A percentile compares a stretch with the other conserved stretches of the same genome.
Conservation (phyloP, 2,113 vertebrate species). For the Grallaria varia region DNA sequence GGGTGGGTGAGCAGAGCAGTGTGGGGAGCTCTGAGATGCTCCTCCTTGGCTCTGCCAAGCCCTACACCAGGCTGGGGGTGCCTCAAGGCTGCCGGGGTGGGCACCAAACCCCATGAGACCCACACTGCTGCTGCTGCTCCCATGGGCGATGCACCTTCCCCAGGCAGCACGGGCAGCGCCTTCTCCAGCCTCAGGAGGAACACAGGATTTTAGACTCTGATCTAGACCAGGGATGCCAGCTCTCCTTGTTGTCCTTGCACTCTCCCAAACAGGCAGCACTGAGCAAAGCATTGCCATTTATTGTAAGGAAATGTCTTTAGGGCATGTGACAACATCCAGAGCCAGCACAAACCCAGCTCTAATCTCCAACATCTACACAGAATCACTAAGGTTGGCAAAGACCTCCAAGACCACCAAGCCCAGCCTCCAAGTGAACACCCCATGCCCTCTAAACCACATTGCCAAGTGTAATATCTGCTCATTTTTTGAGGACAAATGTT, state of each 20-base stretch:
- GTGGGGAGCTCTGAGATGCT: fast-evolving
- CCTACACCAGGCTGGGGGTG: not conserved
- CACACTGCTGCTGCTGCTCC: too few species aligned
- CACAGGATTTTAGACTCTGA: not conserved
- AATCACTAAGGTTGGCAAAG: not conserved
- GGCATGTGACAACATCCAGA: fast-evolving
- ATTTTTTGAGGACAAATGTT: not conserved
- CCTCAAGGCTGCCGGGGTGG: not conserved
- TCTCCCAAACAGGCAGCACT: not conserved
- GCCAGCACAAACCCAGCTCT: not conserved
- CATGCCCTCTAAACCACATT: not conserved
- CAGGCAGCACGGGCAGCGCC: not conserved
- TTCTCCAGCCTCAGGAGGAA: not conserved
- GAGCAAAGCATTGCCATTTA: not conserved
- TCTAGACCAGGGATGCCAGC: not conserved
- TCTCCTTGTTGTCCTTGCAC: not conserved
- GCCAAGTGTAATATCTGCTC: not conserved
- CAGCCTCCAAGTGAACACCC: not conserved
- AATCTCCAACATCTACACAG: not conserved
- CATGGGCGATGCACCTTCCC: not conserved
- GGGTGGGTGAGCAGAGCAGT: not conserved
- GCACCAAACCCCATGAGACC: not conserved
- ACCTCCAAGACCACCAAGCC: not conserved
- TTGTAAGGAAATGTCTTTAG: not conserved
- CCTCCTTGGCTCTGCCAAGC: not conserved